Evolutionary conservation across 2,113 vertebrate species (phyloP).

Genomic region (Hydropotes inermis): DNA sequence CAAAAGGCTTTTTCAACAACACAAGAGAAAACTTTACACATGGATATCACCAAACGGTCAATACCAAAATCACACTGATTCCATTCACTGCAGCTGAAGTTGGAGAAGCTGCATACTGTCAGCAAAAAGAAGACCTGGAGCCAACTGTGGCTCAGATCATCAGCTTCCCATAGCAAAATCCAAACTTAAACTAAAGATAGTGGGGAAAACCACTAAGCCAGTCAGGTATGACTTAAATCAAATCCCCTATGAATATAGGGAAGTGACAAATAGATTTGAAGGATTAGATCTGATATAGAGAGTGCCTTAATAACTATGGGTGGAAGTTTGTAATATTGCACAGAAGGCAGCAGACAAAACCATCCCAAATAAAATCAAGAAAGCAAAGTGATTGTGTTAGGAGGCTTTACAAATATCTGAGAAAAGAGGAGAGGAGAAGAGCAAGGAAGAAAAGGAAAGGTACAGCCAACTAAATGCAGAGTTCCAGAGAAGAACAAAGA

Average conservation of each 20-base stretch:
- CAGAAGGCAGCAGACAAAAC: not conserved
- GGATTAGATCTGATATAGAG: not conserved
- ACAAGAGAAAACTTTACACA: not conserved
- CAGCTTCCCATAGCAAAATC: not conserved
- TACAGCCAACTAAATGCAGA: too few relatives aligned
- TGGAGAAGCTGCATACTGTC: not conserved
- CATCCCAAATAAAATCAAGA: too few relatives aligned
- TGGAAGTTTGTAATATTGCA: not conserved
- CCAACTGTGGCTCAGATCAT: not conserved
- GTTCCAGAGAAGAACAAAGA: too few relatives aligned
- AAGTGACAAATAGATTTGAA: not conserved
- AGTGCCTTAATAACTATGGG: not conserved
- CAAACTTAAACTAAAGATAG: not conserved
- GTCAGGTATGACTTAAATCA: not conserved
- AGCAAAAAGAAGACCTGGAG: not conserved
- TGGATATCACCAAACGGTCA: not conserved
- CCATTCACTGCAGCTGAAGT: not conserved
- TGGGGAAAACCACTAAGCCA: not conserved
- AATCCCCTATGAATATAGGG: not conserved
- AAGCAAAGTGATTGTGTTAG: too few relatives aligned
- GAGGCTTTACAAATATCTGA: too few relatives aligned
- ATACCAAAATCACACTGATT: not conserved
- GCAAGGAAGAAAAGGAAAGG: too few relatives aligned
- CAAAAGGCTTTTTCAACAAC: not conserved
- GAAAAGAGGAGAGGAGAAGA: too few relatives aligned